Base-by-base conservation (phyloP, 1,140 invertebrate genomes). In the Pseudomyrmex dendroicus region DNA sequence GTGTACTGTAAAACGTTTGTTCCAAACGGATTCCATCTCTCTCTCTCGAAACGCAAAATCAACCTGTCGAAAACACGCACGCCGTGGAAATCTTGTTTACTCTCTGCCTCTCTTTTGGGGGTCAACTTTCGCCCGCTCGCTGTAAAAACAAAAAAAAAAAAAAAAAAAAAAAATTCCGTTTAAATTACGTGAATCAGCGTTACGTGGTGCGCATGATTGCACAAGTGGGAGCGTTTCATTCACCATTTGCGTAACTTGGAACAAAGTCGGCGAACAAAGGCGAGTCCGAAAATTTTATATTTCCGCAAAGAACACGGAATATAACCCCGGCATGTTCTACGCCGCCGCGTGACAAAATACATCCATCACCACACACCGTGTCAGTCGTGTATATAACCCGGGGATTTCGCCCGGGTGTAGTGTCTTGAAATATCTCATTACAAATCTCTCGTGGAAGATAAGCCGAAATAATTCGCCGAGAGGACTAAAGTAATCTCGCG, bases 401-500 rank as follows among this genome's bases (percentile, higher is more conserved):
- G 35, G 35, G 1, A 50, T 57, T 25, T 20, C 59, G 10, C 50
- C 35, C 35, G 9, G 17, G n/a, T 57, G 8, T 57, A 72, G 22
- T 35, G 35, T 72, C 66, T n/a, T 72, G 76, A 80, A 59, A 80
- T 35, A 35, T 72, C 66, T 80, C 56, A 70, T 72, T 80, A 59
- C 35, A 66, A 50, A 70, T 72, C 46, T 80, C 54, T 54, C 48
- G 25, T 44, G 17, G 76, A 59, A 56, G 56, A 72, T 62, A 80
- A 59, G 66, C 46, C 20, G 59, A 72, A 59, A 70, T 80, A 80
- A 70, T 70, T 68, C 64, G 73, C 46, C 63, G 44, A 70, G 54
- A 59, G 64, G 76, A 78, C 66, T 54, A 70, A 78, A 78, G 76
- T 72, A 80, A 80, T 80, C 66, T 57, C 66, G 13, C 59, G 66